Percentiles rank a stretch among this genome's conserved stretches.
Conservation (phyloP, 2,888 invertebrate species). For the Eledona agricola region DNA sequence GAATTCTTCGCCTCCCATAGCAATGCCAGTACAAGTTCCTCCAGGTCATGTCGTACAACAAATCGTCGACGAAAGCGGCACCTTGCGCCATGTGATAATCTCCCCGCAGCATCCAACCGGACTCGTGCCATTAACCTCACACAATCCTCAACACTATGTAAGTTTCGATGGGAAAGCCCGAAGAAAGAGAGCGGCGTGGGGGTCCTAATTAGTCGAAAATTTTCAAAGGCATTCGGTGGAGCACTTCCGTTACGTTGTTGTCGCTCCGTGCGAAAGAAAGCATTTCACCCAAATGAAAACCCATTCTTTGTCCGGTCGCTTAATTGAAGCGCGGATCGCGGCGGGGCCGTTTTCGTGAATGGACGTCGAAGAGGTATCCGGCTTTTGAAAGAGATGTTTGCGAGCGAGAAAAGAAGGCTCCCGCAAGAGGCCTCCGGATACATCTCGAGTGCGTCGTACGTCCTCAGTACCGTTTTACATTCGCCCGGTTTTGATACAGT, state of each 20-base stretch:
- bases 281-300: no score
- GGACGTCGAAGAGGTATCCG: no score
- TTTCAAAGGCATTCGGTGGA: no score
- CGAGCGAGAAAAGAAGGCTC: conserved; percentile 11
- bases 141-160: conserved; percentile 72
- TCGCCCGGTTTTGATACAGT: conserved; percentile 23
- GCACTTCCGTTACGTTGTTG: neutral
- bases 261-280: no score
- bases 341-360: no score
- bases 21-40: conserved; percentile 92
- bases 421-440: conserved; percentile 37
- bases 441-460: conserved; percentile 34
- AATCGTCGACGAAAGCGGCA: conserved; percentile 89
- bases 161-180: conserved; percentile 55
- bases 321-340: no score
- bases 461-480: conserved; percentile 35
- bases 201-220: conserved; percentile 13
- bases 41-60: conserved; percentile 91
- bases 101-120: conserved; percentile 74
- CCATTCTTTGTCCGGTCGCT: no score
- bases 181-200: no score
- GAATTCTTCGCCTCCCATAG: conserved; percentile 77
- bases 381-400: conserved; percentile 21
- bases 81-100: conserved; percentile 88
- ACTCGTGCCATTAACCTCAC: conserved; percentile 66